Conservation (phyloP, 37 sponge, comb jelly and placozoan genomes). For the Corticium candelabrum region DNA sequence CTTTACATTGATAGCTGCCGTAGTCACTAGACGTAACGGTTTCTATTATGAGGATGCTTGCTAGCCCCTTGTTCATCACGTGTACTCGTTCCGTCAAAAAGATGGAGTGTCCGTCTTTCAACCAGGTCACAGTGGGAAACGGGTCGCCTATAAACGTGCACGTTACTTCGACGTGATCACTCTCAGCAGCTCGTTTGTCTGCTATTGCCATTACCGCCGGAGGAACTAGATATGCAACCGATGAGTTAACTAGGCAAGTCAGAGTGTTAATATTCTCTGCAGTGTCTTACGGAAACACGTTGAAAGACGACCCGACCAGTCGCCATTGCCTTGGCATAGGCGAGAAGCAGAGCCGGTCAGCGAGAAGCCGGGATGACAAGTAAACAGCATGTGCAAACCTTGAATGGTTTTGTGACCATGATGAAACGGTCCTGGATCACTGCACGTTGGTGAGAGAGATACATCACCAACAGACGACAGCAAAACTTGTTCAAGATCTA, state of each 20-base stretch:
- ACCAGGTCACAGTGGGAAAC: background rate
- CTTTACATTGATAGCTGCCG: background rate
- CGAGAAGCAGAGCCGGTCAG: background rate
- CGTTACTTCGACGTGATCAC: background rate
- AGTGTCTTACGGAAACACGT: background rate
- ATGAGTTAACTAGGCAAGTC: too few species aligned
- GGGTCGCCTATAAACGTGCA: background rate
- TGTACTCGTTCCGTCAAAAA: background rate
- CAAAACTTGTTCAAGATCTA: too few species aligned
- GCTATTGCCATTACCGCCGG: background rate
- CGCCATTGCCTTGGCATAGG: background rate
- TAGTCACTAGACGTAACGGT: background rate
- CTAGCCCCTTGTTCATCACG: background rate
- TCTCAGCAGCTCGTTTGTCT: background rate
- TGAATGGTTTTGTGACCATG: background rate
- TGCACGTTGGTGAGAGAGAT: too few species aligned
- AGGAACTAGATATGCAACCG: too few species aligned
- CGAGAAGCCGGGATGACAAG: background rate
- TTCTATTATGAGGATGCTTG: background rate
- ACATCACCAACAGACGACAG: too few species aligned
- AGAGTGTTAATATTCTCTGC: background rate
- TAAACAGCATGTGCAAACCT: background rate
- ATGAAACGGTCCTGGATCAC: too few species aligned
- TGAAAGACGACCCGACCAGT: background rate
- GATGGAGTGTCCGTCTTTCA: background rate